A percentile compares a stretch with the other conserved stretches of the same genome.
Evolutionary conservation across 2,113 vertebrate species (phyloP).

Genomic region (Catharus minimus): DNA sequence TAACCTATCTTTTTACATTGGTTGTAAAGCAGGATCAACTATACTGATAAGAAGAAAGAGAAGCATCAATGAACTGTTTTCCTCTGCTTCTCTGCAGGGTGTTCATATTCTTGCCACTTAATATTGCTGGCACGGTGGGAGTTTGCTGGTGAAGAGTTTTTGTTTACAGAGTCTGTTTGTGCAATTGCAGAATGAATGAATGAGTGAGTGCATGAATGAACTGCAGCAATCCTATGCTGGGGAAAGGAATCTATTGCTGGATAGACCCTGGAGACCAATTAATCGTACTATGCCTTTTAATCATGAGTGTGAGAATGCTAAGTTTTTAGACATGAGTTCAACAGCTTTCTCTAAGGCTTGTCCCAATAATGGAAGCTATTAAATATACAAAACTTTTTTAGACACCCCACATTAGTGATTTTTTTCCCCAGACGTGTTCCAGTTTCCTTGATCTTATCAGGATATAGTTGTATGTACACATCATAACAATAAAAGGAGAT

Average conservation of each 20-base stretch:
- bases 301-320: background rate
- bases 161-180: conserved; percentile 43
- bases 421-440: background rate
- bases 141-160: conserved; percentile 22
- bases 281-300: background rate
- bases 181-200: background rate
- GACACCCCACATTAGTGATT: background rate
- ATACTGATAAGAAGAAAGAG: background rate
- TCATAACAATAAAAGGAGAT: background rate
- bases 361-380: background rate
- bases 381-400: background rate
- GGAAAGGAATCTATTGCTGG: background rate
- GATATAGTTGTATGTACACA: background rate
- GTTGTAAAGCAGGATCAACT: conserved; percentile 56
- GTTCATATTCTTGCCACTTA: background rate
- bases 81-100: conserved; percentile 35
- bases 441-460: background rate
- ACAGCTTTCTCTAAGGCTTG: background rate
- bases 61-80: conserved; percentile 16
- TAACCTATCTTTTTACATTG: conserved; percentile 49
- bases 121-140: background rate
- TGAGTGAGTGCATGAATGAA: background rate
- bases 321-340: background rate
- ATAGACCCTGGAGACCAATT: background rate
- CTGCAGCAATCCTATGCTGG: background rate